phyloP scores from a whole-genome alignment of 2,797 vertebrate genomes.

The Heliangelus exortis region DNA sequence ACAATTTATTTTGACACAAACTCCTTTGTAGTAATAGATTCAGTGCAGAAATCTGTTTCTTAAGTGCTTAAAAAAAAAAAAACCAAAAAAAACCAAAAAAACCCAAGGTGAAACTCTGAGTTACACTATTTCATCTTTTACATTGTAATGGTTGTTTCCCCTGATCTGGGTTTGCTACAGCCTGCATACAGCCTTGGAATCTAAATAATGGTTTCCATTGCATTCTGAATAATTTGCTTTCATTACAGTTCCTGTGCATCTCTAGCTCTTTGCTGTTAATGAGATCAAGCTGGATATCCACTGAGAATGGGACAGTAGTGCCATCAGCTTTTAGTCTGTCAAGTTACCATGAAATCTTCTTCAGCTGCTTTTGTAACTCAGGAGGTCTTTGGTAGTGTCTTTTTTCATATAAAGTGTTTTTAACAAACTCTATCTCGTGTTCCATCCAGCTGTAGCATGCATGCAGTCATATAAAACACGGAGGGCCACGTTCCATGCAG shows the following conservation, averaged over 20 bases:
- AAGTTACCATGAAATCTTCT: neutral
- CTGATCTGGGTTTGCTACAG: neutral
- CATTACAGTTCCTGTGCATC: neutral
- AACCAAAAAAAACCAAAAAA: too few species aligned
- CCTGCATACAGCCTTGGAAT: neutral
- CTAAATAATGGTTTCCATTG: neutral
- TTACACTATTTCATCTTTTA: neutral
- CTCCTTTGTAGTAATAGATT: neutral
- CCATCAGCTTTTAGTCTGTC: constrained; percentile 24
- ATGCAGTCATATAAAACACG: neutral
- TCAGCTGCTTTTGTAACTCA: neutral
- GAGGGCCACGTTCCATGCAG: neutral
- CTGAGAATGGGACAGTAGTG: neutral
- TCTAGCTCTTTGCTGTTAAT: constrained; percentile 18
- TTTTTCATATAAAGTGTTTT: constrained; percentile 18
- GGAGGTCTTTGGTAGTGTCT: neutral
- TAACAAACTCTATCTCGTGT: neutral
- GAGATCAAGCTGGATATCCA: constrained; percentile 43
- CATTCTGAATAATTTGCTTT: neutral
- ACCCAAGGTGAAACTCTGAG: neutral
- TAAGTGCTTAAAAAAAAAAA: neutral
- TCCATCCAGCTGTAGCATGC: neutral
- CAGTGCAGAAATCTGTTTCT: neutral
- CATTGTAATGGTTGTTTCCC: neutral
- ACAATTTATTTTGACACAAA: neutral